A percentile compares a stretch with the other conserved stretches of the same genome.
These are phyloP conservation scores for Watsonalla binaria DNA, from an alignment of 2,888 invertebrate species.

Conservation along the genomic window DNA sequence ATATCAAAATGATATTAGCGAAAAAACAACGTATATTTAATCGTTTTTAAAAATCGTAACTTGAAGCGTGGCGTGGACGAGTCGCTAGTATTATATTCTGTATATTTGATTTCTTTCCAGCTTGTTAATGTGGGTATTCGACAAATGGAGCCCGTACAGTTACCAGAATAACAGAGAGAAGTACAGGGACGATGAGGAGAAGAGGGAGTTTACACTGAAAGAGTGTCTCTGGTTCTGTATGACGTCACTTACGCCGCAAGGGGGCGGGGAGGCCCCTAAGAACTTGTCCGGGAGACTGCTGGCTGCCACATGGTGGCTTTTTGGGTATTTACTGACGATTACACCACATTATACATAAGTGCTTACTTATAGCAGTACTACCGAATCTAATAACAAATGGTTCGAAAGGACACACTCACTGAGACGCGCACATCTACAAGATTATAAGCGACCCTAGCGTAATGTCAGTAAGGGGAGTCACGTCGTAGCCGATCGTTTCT, in stretches of 20 bases:
- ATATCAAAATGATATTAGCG: too few species aligned
- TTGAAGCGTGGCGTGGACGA: background rate
- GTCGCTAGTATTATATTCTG: background rate
- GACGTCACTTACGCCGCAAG: conserved; percentile 97
- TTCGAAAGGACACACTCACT: too few species aligned
- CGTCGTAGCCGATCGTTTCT: too few species aligned
- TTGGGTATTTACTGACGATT: conserved; percentile 80
- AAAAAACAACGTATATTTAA: background rate
- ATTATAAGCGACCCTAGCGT: too few species aligned
- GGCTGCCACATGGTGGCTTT: conserved; percentile 99
- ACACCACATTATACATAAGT: background rate
- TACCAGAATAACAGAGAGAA: conserved; percentile 96
- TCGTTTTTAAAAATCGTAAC: background rate
- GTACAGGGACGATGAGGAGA: conserved; percentile 95
- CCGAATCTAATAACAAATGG: too few species aligned
- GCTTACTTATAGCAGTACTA: too few species aligned
- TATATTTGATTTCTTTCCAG: conserved; percentile 58
- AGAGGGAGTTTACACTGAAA: conserved; percentile 95
- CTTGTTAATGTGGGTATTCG: conserved; percentile 97
- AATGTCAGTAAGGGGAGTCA: too few species aligned
- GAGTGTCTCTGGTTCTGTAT: conserved; percentile 99
- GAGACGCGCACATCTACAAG: too few species aligned
- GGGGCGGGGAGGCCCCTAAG: conserved; percentile 97
- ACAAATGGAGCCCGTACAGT: conserved; percentile 98
- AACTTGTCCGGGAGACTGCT: conserved; percentile 96